These are phyloP conservation scores for Formicarius rufipectus DNA, from an alignment of 2,113 vertebrate species.

Conservation along the genomic window DNA sequence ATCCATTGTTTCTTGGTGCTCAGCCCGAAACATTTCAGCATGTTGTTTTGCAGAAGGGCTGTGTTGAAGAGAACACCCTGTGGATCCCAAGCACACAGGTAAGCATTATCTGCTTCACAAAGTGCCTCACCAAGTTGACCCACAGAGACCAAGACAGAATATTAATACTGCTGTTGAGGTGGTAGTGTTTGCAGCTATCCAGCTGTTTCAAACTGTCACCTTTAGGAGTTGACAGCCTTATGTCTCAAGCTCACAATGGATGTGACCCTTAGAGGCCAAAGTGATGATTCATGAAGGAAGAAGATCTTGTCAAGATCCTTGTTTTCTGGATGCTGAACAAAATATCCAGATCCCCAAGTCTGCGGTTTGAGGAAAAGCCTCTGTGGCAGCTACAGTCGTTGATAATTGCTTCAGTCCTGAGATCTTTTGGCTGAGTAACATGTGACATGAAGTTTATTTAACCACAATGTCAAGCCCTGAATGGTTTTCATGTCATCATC, in stretches of 20 bases:
- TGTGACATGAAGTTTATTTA: neutral
- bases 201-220: neutral
- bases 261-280: neutral
- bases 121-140: neutral
- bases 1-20: neutral
- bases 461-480: neutral
- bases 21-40: neutral
- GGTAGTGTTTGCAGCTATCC: neutral
- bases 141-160: neutral
- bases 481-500: neutral
- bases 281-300: neutral
- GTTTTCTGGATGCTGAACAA: neutral
- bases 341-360: neutral
- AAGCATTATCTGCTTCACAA: neutral
- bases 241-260: accelerated
- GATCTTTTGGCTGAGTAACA: neutral
- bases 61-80: neutral
- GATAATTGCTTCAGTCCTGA: neutral
- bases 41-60: neutral
- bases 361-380: neutral
- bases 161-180: neutral
- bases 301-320: neutral
- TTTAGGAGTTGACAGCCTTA: neutral
- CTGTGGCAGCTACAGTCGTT: neutral
- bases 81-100: too few species aligned